Conservation (phyloP, 1,140 invertebrate genomes). For the Nephila pilipes region DNA sequence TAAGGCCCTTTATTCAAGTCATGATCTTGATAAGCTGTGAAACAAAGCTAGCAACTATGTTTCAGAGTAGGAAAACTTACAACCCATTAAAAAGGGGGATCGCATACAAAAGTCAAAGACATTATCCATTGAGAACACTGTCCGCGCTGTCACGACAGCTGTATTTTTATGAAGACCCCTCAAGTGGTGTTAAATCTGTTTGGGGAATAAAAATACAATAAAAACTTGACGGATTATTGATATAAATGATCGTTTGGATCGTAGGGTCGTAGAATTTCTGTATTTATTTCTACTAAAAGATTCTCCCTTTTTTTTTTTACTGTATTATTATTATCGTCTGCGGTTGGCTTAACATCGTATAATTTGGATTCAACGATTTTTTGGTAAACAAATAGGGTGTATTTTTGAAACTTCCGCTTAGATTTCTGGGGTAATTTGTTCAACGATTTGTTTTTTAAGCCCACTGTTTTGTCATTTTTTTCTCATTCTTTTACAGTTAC, state of each 20-base stretch:
- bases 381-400: background rate
- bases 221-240: slow-evolving; percentile 18
- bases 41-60: slow-evolving; percentile 25
- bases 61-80: background rate
- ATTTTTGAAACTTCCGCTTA: no score
- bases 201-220: background rate
- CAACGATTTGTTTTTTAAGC: no score
- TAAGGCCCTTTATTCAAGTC: background rate
- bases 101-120: background rate
- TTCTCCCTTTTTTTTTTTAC: background rate
- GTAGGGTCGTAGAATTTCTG: background rate
- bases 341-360: background rate
- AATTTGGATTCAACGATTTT: background rate
- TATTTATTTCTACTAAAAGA: background rate
- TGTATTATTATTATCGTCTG: background rate
- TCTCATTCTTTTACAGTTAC: no score
- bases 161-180: background rate
- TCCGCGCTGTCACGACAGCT: background rate
- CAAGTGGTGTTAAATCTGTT: background rate
- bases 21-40: background rate
- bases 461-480: no score
- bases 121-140: background rate
- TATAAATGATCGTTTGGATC: background rate
- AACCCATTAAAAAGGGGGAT: background rate
- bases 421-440: no score